Percentiles rank a stretch among this genome's conserved stretches.
Evolutionary conservation across 2,113 vertebrate species (phyloP).

Genomic region (Hemiscyllium ocellatum): DNA sequence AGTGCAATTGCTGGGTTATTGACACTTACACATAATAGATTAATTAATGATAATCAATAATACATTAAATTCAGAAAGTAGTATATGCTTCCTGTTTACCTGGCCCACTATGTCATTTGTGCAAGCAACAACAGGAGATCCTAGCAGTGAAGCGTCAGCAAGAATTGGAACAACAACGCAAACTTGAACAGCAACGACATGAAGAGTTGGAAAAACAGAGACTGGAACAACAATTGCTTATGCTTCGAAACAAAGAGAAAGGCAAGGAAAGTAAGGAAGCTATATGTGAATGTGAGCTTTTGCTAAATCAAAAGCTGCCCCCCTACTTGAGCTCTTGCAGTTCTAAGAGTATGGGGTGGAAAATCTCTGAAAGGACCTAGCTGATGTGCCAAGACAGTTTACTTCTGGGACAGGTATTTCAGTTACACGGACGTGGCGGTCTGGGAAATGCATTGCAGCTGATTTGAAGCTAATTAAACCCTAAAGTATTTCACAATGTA

Average conservation of each 20-base stretch:
- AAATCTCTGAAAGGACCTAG: background rate
- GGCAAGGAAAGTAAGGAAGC: slow-evolving; percentile 67
- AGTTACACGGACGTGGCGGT: slow-evolving; percentile 15
- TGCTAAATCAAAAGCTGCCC: background rate
- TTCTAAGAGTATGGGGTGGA: background rate
- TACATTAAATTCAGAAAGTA: background rate
- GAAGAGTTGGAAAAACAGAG: slow-evolving; percentile 74
- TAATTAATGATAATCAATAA: too few species aligned
- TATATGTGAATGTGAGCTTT: slow-evolving; percentile 1
- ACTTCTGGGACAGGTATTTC: slow-evolving; percentile 16
- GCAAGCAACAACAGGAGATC: slow-evolving; percentile 72
- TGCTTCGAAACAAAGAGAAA: slow-evolving; percentile 72
- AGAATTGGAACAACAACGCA: slow-evolving; percentile 71
- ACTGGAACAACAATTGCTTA: slow-evolving; percentile 69
- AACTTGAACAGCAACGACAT: slow-evolving; percentile 66
- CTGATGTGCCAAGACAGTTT: background rate
- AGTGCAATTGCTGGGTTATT: background rate
- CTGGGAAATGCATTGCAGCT: background rate
- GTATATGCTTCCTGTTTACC: background rate
- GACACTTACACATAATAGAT: background rate
- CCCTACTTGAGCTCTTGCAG: background rate
- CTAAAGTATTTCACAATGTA: background rate
- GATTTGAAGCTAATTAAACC: background rate
- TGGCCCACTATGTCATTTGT: slow-evolving; percentile 17
- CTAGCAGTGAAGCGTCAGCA: slow-evolving; percentile 69